Evolutionary conservation across 1,140 invertebrate genomes (phyloP), one percentile per base, ranked within the genome.

Genomic region (Nymphalis io): DNA sequence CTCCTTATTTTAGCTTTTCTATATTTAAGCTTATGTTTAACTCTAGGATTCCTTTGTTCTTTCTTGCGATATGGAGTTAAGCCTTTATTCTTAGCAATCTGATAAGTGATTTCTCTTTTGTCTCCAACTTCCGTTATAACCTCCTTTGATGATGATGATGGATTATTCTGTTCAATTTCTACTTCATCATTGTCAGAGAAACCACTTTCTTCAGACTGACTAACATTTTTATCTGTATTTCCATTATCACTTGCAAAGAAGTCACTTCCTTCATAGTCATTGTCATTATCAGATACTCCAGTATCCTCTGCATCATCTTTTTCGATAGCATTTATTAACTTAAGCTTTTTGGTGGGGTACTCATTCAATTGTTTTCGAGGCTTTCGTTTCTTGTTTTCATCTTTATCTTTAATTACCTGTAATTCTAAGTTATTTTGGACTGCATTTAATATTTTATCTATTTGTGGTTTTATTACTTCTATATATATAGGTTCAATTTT

Each of bases 61-160:
- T 98, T 98, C 83, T 97, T 98, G 67, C 97, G 94, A 73, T 95
- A 93, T 12, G 97, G 96, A 44, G 95, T 98, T 1, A 99, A 92
- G 44, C 98, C 98, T 92, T 98, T 98, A 82, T 99, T 99, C 89
- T 99, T 99, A 10, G 96, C 95, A 80, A 99, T 99, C 94, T 98
- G 93, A 86, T 98, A 98, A 16, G 96, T 98, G 74, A 99, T 98
- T 60, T 94, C 94, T 80, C 98, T 93, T 82, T 97, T 98, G 39
- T 92, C 94, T 55, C 76, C 84, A 23, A 85, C 75, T 48, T 89
- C 81, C 63, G 76, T 40, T 63, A 75, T 80, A 64, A 81, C 48
- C 70, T 80, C 67, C 70, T 82, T 70, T 59, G 77, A 72, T 72
- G 83, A 82, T 72, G 80, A 80, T 74, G 79, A 72, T 39, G 80